phyloP scores from a whole-genome alignment of 1,140 invertebrate species.

The Drosophila pallidifrons region DNA sequence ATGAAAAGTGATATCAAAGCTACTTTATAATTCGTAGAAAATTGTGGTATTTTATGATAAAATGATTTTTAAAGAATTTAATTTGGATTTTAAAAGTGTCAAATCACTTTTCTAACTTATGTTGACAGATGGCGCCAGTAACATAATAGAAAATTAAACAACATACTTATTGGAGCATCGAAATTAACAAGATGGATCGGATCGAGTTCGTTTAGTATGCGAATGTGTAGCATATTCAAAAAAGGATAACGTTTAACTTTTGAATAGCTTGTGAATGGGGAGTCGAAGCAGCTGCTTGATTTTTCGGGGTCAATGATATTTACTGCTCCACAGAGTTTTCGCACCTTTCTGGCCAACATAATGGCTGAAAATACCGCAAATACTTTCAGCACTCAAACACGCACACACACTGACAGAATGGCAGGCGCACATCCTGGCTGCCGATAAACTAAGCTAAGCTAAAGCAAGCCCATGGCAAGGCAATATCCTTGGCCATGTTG shows the following conservation, averaged over 20 bases:
- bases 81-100: neutral
- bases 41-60: neutral
- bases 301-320: slow-evolving; percentile 41
- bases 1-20: neutral
- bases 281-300: neutral
- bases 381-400: slow-evolving; percentile 51
- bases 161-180: neutral
- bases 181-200: neutral
- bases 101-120: neutral
- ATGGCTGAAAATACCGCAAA: slow-evolving; percentile 71
- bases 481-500: slow-evolving; percentile 55
- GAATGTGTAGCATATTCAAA: slow-evolving; percentile 6
- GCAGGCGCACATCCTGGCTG: neutral
- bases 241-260: slow-evolving; percentile 16
- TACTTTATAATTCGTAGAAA: neutral
- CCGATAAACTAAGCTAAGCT: slow-evolving; percentile 15
- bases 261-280: slow-evolving; percentile 9
- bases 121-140: neutral
- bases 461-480: neutral
- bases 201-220: slow-evolving; percentile 7
- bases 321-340: slow-evolving; percentile 52
- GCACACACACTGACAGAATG: neutral
- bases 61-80: neutral
- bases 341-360: slow-evolving; percentile 65
- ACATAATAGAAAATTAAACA: neutral